Conservation (phyloP, 2,797 vertebrate species). For the Takifugu rubripes region DNA sequence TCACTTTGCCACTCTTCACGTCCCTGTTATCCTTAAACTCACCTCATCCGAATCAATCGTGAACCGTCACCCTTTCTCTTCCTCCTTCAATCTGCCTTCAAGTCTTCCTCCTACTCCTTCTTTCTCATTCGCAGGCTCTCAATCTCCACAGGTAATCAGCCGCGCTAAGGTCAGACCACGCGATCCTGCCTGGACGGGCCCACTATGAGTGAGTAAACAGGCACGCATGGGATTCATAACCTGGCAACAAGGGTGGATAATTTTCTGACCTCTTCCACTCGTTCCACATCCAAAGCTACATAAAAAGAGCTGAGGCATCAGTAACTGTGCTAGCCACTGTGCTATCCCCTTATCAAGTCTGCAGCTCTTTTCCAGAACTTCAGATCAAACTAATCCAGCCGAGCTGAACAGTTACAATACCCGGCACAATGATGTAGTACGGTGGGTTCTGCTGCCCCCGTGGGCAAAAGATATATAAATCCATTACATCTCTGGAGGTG, state of each 20-base stretch:
- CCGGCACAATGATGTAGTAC: slow-evolving; percentile 2
- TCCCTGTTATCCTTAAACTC: slow-evolving; percentile 4
- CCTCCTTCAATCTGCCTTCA: slow-evolving; percentile 11
- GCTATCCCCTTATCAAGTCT: no score
- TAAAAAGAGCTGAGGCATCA: no score
- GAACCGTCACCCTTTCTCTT: slow-evolving; percentile 7
- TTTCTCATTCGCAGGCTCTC: slow-evolving; percentile 24
- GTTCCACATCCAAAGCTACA: no score
- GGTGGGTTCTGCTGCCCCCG: neutral
- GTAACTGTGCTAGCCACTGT: neutral
- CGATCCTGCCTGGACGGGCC: slow-evolving; percentile 7
- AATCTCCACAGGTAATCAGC: slow-evolving; percentile 49
- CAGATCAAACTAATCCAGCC: neutral
- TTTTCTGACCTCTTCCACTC: slow-evolving; percentile 20
- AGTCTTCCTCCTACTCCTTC: slow-evolving; percentile 21
- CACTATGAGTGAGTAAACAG: neutral
- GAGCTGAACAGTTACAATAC: neutral
- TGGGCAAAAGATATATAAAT: slow-evolving; percentile 28
- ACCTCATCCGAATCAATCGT: slow-evolving; percentile 19
- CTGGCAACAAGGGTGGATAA: slow-evolving; percentile 11
- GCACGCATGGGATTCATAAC: slow-evolving; percentile 5
- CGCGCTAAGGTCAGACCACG: slow-evolving; percentile 42
- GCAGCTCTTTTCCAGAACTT: neutral
- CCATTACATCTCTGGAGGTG: slow-evolving; percentile 33
- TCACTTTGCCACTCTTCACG: slow-evolving; percentile 23